Percentiles rank a stretch among this genome's conserved stretches.
phyloP scores from a whole-genome alignment of 2,888 invertebrate genomes.

The Cerastoderma edule region DNA sequence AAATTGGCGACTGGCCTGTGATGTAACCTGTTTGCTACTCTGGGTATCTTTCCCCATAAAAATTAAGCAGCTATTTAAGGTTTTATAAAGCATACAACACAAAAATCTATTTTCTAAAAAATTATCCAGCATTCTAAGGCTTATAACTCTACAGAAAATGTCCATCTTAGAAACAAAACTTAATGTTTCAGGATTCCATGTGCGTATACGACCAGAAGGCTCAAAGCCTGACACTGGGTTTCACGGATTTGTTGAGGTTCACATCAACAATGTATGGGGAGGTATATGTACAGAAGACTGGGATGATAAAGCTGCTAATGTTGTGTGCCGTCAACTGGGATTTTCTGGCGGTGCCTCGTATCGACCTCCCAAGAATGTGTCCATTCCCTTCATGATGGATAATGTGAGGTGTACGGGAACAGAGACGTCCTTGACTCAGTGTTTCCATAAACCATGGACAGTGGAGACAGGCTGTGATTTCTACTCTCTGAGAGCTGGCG shows the following conservation, averaged over 20 bases:
- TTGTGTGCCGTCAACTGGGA: conserved; percentile 80
- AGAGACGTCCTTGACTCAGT: conserved; percentile 60
- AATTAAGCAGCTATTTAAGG: no score
- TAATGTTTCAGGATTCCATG: conserved; percentile 58
- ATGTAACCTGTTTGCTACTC: no score
- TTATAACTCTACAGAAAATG: no score
- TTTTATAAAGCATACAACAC: no score
- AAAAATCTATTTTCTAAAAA: no score
- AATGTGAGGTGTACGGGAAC: conserved; percentile 64
- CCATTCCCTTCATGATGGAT: conserved; percentile 86
- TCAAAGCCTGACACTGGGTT: conserved; percentile 39
- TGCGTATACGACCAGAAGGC: conserved; percentile 61
- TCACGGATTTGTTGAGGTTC: conserved; percentile 86
- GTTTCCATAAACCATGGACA: conserved; percentile 55
- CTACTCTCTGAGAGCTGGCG: conserved; percentile 72
- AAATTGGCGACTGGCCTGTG: no score
- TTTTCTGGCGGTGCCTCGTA: conserved; percentile 68
- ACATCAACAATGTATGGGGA: conserved; percentile 89
- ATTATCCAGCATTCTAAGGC: no score
- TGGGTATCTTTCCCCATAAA: no score
- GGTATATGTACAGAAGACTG: conserved; percentile 90
- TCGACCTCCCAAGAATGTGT: conserved; percentile 63
- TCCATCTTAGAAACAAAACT: no score
- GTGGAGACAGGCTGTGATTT: conserved; percentile 65
- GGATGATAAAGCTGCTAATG: conserved; percentile 87